These are phyloP conservation scores for Electrona antarctica DNA, from an alignment of 2,113 vertebrate genomes.

Conservation along the genomic window DNA sequence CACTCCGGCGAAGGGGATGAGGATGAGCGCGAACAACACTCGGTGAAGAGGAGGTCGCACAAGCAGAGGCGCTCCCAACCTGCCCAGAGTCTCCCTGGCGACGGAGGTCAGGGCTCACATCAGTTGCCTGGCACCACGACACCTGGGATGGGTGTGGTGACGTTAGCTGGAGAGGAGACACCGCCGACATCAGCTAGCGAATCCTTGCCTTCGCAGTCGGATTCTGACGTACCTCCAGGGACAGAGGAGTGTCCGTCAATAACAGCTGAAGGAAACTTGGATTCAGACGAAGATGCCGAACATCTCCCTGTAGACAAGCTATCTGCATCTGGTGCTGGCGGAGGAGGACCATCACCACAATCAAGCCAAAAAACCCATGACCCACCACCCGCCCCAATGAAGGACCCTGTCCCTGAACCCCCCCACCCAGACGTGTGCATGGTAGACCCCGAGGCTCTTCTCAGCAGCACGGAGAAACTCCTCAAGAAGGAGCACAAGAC, in stretches of 20 bases:
- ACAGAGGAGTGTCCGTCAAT: slow-evolving; percentile 98
- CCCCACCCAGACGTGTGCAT: slow-evolving; percentile 97
- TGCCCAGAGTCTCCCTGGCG: slow-evolving; percentile 68
- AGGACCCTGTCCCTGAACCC: slow-evolving; percentile 89
- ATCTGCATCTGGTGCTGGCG: slow-evolving; percentile 76
- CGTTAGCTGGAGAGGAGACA: slow-evolving; percentile 87
- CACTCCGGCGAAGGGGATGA: slow-evolving; percentile 68
- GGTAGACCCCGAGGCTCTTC: slow-evolving; percentile 92
- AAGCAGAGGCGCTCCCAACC: slow-evolving; percentile 83
- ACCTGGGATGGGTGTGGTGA: slow-evolving; percentile 63
- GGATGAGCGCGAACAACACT: slow-evolving; percentile 74
- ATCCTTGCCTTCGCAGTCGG: slow-evolving; percentile 92
- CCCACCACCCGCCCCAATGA: slow-evolving; percentile 85
- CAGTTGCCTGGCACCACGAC: slow-evolving; percentile 54
- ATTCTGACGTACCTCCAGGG: slow-evolving; percentile 95
- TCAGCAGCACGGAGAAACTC: slow-evolving; percentile 83
- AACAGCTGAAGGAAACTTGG: slow-evolving; percentile 94
- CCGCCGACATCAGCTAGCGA: slow-evolving; percentile 94
- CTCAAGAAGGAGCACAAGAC: slow-evolving; percentile 89
- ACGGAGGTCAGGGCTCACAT: slow-evolving; percentile 52
- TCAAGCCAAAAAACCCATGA: slow-evolving; percentile 81
- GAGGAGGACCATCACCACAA: slow-evolving; percentile 74
- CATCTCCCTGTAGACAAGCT: slow-evolving; percentile 94
- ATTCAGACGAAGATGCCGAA: slow-evolving; percentile 96
- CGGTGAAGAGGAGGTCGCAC: slow-evolving; percentile 81